Percentiles rank a stretch among this genome's conserved stretches.
These are phyloP conservation scores for Bombus pyrosoma DNA, from an alignment of 1,140 invertebrate species.

Conservation along the genomic window DNA sequence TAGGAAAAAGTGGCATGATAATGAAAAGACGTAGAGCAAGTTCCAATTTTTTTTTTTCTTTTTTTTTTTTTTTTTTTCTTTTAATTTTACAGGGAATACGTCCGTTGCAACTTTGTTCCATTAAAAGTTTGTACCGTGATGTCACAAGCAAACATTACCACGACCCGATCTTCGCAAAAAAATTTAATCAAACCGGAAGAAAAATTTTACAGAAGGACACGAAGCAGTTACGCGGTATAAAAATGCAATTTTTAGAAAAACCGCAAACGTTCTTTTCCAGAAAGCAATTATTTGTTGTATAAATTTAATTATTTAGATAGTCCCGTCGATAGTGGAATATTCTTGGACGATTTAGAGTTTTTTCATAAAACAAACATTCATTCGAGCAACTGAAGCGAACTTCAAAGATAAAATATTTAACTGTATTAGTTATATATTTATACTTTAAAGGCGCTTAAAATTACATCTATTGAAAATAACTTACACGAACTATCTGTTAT, in stretches of 20 bases:
- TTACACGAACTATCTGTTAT: background rate
- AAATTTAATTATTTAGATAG: too few species aligned
- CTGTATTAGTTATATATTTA: too few species aligned
- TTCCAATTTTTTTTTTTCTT: background rate
- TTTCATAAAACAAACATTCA: too few species aligned
- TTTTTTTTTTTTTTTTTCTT: constrained; percentile 1
- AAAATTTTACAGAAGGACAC: background rate
- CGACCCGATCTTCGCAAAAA: background rate
- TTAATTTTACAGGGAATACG: background rate
- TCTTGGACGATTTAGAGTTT: too few species aligned
- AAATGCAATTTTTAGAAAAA: background rate
- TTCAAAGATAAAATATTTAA: too few species aligned
- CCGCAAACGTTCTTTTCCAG: too few species aligned
- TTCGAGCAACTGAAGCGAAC: too few species aligned
- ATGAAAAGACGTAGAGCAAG: background rate
- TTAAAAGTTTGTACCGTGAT: background rate
- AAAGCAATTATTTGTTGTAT: too few species aligned
- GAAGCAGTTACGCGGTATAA: too few species aligned
- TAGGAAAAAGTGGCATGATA: background rate
- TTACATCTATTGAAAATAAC: too few species aligned
- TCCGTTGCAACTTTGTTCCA: constrained; percentile 3
- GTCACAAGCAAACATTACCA: background rate
- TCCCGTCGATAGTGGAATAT: too few species aligned
- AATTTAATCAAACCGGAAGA: background rate
- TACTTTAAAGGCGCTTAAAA: too few species aligned